Conservation (phyloP, 2,888 invertebrate genomes). For the Caenorhabditis sp. region DNA sequence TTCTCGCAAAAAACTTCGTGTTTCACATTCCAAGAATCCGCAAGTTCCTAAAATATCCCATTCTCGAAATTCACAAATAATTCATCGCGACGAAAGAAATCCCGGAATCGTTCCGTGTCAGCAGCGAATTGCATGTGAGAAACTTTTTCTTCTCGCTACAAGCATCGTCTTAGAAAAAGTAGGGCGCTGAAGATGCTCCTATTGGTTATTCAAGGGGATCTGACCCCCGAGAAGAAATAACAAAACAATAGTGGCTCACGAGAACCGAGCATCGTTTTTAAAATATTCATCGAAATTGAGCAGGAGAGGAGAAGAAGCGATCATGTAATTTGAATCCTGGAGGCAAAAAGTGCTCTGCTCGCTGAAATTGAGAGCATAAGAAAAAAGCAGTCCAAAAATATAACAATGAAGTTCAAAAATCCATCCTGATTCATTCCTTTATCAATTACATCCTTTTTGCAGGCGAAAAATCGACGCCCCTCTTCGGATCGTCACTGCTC, state of each 20-base stretch:
- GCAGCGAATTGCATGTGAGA: slow-evolving; percentile 22
- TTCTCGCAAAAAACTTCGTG: slow-evolving; percentile 2
- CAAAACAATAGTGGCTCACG: not conserved
- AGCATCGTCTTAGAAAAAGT: not conserved
- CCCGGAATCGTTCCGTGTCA: slow-evolving; percentile 59
- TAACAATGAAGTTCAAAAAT: not conserved
- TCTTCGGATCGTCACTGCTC: slow-evolving; percentile 72
- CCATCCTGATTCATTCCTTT: not conserved
- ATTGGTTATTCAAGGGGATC: slow-evolving; percentile 35
- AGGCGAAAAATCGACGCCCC: slow-evolving; percentile 74
- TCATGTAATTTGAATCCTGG: slow-evolving; percentile 39
- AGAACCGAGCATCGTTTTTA: not conserved
- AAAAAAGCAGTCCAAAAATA: not conserved
- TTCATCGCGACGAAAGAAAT: slow-evolving; percentile 12
- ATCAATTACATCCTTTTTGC: slow-evolving; percentile 43
- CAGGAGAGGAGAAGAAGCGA: too few relatives aligned
- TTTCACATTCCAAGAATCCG: not conserved
- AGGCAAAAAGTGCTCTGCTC: not conserved
- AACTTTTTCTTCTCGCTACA: slow-evolving; percentile 16
- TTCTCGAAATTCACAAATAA: slow-evolving; percentile 35
- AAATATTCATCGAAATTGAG: slow-evolving; percentile 58
- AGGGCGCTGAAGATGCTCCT: not conserved
- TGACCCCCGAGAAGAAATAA: not conserved
- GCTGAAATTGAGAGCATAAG: slow-evolving; percentile 10
- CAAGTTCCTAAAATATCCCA: not conserved